Conservation (phyloP, 1,140 invertebrate species). For the Melitaea cinxia region DNA sequence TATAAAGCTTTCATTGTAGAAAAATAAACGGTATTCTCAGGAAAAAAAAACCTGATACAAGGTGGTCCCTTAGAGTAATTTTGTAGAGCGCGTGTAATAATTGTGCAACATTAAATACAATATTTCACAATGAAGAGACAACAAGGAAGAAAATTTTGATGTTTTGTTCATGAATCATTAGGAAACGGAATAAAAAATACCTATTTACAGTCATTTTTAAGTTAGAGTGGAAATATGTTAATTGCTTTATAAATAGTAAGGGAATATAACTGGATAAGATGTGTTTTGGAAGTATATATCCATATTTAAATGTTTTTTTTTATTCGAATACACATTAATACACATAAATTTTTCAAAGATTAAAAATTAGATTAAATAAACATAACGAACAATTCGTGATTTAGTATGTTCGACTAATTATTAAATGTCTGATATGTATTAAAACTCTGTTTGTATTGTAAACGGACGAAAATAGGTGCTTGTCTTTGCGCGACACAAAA, state of each 20-base stretch:
- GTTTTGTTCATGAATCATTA: slow-evolving; percentile 62
- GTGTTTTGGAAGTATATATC: too few species aligned
- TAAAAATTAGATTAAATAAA: too few species aligned
- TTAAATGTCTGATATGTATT: too few species aligned
- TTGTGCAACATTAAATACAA: slow-evolving; percentile 80
- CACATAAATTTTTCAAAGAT: too few species aligned
- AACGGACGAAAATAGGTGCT: neutral
- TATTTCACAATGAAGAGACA: slow-evolving; percentile 79
- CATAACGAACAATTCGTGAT: too few species aligned
- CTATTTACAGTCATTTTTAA: slow-evolving; percentile 70
- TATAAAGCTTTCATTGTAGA: slow-evolving; percentile 74
- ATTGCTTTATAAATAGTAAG: slow-evolving; percentile 13
- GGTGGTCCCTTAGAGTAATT: slow-evolving; percentile 77
- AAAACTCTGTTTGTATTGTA: neutral
- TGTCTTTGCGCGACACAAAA: neutral
- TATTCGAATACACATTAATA: too few species aligned
- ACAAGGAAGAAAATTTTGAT: slow-evolving; percentile 66
- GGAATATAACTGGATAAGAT: too few species aligned
- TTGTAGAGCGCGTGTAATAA: slow-evolving; percentile 77
- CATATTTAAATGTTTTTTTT: too few species aligned
- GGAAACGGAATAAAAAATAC: slow-evolving; percentile 61
- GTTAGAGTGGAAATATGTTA: slow-evolving; percentile 61
- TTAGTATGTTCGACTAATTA: too few species aligned
- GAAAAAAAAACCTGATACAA: slow-evolving; percentile 72
- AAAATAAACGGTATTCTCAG: slow-evolving; percentile 58